A percentile compares a stretch with the other conserved stretches of the same genome.
phyloP scores from a whole-genome alignment of 2,888 invertebrate genomes.

The Troglohyphantes excavatus region DNA sequence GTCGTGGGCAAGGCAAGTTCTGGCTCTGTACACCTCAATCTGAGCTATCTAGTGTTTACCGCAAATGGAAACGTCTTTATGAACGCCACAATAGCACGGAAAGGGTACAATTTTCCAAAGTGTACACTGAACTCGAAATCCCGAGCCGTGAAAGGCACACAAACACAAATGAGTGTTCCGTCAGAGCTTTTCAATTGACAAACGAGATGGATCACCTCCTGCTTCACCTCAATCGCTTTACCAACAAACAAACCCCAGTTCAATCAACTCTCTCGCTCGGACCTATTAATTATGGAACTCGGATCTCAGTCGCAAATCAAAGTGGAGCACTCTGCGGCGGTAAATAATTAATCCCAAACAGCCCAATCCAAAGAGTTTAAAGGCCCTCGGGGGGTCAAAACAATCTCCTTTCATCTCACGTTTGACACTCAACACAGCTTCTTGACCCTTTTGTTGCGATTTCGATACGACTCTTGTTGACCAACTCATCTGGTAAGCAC shows the following conservation, averaged over 20 bases:
- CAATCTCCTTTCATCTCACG: background rate
- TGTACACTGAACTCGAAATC: background rate
- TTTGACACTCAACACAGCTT: conserved; percentile 6
- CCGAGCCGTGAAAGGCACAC: background rate
- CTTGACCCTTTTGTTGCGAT: background rate
- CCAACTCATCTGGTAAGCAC: background rate
- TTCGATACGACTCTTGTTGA: conserved; percentile 17
- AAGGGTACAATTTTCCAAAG: background rate
- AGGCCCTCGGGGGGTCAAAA: background rate
- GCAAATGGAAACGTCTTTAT: background rate
- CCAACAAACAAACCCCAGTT: background rate
- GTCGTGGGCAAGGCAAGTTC: too few species aligned
- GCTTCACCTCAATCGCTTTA: too few species aligned
- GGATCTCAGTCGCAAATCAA: background rate
- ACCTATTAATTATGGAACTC: conserved; percentile 28
- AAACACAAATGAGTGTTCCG: too few species aligned
- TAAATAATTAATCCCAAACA: conserved; percentile 22
- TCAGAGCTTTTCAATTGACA: too few species aligned
- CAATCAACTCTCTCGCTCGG: conserved; percentile 4
- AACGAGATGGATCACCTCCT: too few species aligned
- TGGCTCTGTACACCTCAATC: too few species aligned
- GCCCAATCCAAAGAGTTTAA: background rate
- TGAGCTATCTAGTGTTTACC: too few species aligned
- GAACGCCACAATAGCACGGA: background rate
- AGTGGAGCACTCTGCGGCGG: conserved; percentile 25